Evolutionary conservation across 2,888 invertebrate species (phyloP).

Genomic region (Pyrochroa serraticornis): DNA sequence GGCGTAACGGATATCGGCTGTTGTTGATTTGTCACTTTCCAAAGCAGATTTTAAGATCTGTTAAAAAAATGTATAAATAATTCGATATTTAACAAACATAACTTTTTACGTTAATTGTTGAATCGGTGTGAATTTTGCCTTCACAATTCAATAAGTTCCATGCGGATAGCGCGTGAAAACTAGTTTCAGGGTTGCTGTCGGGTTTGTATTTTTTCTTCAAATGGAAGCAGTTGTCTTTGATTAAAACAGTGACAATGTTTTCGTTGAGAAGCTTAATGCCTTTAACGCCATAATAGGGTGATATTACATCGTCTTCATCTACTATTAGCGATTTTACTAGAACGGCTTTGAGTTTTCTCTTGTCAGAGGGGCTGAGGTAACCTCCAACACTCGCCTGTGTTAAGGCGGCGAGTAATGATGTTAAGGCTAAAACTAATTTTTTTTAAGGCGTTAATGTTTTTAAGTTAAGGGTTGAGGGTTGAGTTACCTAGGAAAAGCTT

Average conservation of each 20-base stretch:
- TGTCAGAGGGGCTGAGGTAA: conserved; percentile 50
- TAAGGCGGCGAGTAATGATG: conserved; percentile 18
- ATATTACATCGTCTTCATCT: conserved; percentile 64
- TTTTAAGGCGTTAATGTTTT: neutral
- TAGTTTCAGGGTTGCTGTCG: conserved; percentile 41
- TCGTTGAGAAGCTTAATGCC: conserved; percentile 74
- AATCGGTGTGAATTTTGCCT: conserved; percentile 48
- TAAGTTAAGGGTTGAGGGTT: neutral
- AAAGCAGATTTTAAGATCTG: conserved; percentile 63
- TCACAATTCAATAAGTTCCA: conserved; percentile 48
- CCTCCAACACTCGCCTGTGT: conserved; percentile 53
- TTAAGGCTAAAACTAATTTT: conserved; percentile 28
- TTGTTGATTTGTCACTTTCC: conserved; percentile 70
- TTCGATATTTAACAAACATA: neutral
- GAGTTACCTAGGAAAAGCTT: conserved; percentile 35
- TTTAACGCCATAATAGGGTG: conserved; percentile 74
- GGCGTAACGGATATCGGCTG: conserved; percentile 77
- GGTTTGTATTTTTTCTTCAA: conserved; percentile 47
- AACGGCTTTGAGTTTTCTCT: conserved; percentile 46
- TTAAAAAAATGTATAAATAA: conserved; percentile 7
- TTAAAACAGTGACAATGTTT: conserved; percentile 61
- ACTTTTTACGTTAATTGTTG: conserved; percentile 59
- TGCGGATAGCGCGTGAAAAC: conserved; percentile 47
- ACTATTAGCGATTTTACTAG: conserved; percentile 45
- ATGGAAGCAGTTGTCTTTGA: conserved; percentile 59